These are phyloP conservation scores for Scaptomyza graminum DNA, from an alignment of 1,140 invertebrate species.

Conservation along the genomic window DNA sequence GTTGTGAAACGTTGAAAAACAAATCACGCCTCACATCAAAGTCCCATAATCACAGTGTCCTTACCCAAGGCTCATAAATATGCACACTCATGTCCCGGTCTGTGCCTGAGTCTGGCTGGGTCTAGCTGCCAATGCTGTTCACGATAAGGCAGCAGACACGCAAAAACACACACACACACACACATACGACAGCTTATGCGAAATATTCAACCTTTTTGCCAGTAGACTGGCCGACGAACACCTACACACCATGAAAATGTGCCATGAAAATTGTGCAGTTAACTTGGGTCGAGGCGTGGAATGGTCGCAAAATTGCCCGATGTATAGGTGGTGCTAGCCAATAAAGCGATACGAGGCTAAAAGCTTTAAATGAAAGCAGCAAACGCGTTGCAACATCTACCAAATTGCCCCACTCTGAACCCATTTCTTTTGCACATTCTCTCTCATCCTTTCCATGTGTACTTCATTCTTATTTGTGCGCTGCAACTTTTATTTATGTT, in stretches of 20 bases:
- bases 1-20: slow-evolving; percentile 22
- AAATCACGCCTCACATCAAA: slow-evolving; percentile 55
- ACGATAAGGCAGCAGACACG: slow-evolving; percentile 46
- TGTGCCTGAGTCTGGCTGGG: neutral
- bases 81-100: slow-evolving; percentile 56
- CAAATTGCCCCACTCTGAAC: neutral
- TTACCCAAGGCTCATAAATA: slow-evolving; percentile 64
- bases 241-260: slow-evolving; percentile 50
- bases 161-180: too few species aligned
- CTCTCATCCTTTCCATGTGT: neutral
- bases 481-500: slow-evolving; percentile 41
- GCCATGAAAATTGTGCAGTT: slow-evolving; percentile 1
- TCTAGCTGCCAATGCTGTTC: slow-evolving; percentile 12
- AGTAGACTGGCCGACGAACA: neutral
- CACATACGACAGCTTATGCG: slow-evolving; percentile 42
- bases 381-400: slow-evolving; percentile 29
- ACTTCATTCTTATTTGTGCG: slow-evolving; percentile 5
- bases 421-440: neutral
- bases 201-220: slow-evolving; percentile 42
- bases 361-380: slow-evolving; percentile 57
- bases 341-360: slow-evolving; percentile 50
- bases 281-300: slow-evolving; percentile 26
- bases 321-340: slow-evolving; percentile 18
- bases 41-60: slow-evolving; percentile 35
- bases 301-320: slow-evolving; percentile 12